A percentile compares a stretch with the other conserved stretches of the same genome.
These are phyloP conservation scores for Sphyrna mokarran DNA, from an alignment of 2,113 vertebrate species.

Conservation along the genomic window DNA sequence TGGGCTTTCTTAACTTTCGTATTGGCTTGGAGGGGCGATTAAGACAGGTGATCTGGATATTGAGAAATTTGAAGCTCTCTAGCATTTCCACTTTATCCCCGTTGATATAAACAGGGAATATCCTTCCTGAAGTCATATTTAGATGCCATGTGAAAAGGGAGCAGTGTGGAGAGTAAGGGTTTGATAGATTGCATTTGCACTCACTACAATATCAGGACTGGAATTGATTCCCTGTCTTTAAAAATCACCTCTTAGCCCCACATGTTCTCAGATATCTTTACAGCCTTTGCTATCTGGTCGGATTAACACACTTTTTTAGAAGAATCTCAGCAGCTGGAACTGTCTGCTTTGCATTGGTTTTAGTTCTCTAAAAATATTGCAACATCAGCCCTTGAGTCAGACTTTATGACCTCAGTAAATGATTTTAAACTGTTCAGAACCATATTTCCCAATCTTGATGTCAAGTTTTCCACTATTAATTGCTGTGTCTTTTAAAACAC, in stretches of 20 bases:
- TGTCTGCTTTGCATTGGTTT: neutral
- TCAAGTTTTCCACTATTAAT: no score
- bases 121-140: neutral
- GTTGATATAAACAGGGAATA: no score
- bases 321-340: neutral
- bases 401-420: neutral
- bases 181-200: neutral
- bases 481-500: no score
- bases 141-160: neutral
- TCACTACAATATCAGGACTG: neutral
- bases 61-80: no score
- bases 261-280: neutral
- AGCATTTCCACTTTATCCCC: no score
- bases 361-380: neutral
- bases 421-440: no score
- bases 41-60: no score
- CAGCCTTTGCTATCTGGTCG: neutral
- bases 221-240: neutral
- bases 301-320: neutral
- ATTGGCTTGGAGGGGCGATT: no score
- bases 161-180: neutral
- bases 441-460: no score
- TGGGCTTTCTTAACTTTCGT: no score
- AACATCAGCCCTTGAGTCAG: neutral
- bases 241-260: neutral